phyloP scores from a whole-genome alignment of 2,113 vertebrate genomes.

The Lagopus muta region DNA sequence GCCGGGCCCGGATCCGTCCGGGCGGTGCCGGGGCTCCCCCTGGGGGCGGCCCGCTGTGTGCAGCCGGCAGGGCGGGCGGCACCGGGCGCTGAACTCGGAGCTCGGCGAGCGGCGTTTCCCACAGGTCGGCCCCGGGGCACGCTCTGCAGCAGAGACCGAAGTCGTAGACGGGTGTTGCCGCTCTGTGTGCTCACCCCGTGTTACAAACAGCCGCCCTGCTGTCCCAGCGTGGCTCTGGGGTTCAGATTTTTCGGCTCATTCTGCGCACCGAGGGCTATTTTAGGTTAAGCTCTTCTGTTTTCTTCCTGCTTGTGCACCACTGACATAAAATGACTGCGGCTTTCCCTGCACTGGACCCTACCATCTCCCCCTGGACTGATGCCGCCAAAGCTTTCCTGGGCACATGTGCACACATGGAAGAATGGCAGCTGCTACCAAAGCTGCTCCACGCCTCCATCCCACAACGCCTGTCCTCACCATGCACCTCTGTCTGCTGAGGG shows the following conservation, averaged over 20 bases:
- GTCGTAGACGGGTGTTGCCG: accelerated
- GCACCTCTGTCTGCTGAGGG: neutral
- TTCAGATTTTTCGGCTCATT: neutral
- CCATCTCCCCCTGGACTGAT: neutral
- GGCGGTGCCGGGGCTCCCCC: conserved; percentile 54
- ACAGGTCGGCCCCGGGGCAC: accelerated
- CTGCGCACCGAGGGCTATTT: neutral
- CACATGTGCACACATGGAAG: accelerated
- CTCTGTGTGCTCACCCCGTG: accelerated
- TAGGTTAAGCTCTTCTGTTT: neutral
- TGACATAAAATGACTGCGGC: neutral
- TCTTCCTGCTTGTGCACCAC: neutral
- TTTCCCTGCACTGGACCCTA: accelerated
- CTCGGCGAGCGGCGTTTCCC: neutral
- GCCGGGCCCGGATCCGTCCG: neutral
- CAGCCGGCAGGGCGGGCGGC: neutral
- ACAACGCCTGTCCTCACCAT: accelerated
- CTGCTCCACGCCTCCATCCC: neutral
- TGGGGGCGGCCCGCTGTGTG: neutral
- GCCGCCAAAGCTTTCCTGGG: neutral
- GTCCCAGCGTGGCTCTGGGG: neutral
- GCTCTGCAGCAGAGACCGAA: neutral
- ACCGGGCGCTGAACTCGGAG: accelerated
- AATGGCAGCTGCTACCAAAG: neutral
- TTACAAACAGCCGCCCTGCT: neutral